Base-by-base conservation (phyloP, 1,140 invertebrate genomes). In the Geopemphigus sp. region DNA sequence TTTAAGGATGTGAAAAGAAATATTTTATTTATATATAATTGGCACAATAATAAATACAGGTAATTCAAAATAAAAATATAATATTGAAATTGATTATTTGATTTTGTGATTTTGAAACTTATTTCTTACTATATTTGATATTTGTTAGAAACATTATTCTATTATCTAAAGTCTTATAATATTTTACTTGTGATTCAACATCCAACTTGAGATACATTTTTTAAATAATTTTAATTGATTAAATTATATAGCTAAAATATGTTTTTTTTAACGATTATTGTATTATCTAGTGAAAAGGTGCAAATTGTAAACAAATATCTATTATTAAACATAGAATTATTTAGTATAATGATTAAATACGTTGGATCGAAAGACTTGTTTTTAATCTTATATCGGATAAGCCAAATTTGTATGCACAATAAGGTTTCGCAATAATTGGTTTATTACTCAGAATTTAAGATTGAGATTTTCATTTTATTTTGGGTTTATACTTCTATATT, bases 1-100 rank as follows among this genome's bases (percentile, higher is more conserved):
- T 59, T 73, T 74, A 74, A 57, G 50, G 15, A 59, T 15, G 15
- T 39, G 32, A 74, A 57, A 57, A 22, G 3, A 73, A n/a, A n/a
- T 73, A 56, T 54, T 54, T 12, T 32, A 1, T 73, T 57, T 56
- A 14, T 56, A 56, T 56, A 54, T 17, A 24, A 57, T 39, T 39
- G 19, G 45, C 15, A 39, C 32, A 6, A 39, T 64, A 24, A 56
- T 12, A 32, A 56, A 1, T 56, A 73, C 29, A 73, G 24, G 14
- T 50, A 26, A 68, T 72, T n/a, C 17, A 17, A 29, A 70, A 53
- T 12, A 19, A 53, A 53, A 26, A 53, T 4, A 54, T 54, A 1
- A 29, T 54, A 1, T 50, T 11, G 24, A 47, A 22, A 73, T 32
- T 32, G 10, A 26, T 5, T 32, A 45, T 47, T 32, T 22, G n/a